Conservation (phyloP, 2,113 vertebrate genomes). For the Cricetomys ansorgei region DNA sequence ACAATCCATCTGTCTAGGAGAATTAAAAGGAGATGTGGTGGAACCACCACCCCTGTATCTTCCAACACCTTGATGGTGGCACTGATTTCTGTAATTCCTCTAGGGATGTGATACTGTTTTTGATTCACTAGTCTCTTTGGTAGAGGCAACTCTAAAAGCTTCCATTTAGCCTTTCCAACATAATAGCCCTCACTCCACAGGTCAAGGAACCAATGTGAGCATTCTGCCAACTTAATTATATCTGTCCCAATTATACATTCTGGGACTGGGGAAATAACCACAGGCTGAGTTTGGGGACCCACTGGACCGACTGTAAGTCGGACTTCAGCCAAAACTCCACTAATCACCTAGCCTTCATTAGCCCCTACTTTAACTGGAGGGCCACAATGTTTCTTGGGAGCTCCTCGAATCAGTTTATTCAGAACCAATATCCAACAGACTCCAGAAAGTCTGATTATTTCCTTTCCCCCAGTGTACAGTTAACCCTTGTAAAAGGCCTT, state of each 20-base stretch:
- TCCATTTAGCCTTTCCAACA: background rate
- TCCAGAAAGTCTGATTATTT: background rate
- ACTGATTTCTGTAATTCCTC: background rate
- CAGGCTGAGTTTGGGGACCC: background rate
- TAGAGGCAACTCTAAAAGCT: background rate
- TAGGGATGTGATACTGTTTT: background rate
- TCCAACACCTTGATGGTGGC: background rate
- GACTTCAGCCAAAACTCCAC: background rate
- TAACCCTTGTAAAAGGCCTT: background rate
- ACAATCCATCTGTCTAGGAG: background rate
- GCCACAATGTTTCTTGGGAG: background rate
- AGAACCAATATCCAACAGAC: background rate
- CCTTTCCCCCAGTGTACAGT: background rate
- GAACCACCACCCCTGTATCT: background rate
- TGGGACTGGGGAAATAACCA: background rate
- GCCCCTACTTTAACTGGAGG: background rate
- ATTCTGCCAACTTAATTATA: background rate
- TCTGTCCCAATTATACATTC: background rate
- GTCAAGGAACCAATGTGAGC: background rate
- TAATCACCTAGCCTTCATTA: background rate
- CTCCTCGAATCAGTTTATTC: background rate
- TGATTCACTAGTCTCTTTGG: background rate
- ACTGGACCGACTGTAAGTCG: background rate
- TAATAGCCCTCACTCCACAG: background rate
- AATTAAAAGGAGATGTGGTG: no score